Base-by-base conservation (phyloP, 2,113 vertebrate species). In the Sinocyclocheilus rhinocerous region DNA sequence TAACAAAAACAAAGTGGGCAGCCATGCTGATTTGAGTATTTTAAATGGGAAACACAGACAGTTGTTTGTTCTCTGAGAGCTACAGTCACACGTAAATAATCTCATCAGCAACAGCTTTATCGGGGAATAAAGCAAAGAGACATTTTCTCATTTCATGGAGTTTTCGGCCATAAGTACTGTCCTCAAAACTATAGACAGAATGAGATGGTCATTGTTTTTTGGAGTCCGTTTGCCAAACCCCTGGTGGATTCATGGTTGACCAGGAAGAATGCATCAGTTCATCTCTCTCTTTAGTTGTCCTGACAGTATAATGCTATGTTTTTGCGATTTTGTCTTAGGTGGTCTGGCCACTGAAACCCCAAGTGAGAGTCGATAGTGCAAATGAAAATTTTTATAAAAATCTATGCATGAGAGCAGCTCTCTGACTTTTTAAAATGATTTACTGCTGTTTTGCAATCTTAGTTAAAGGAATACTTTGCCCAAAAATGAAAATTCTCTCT, bases 151-250 rank as follows among this genome's bases (percentile, higher is more conserved):
- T 90, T 85, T 88, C 52, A 84, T 84, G 87, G 87, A 91, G n/a
- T n/a, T n/a, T n/a, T n/a, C n/a, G n/a, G n/a, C n/a, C n/a, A n/a
- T n/a, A n/a, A n/a, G 90, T 86, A 83, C 82, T 83, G 77, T 63
- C 78, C 90, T 90, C 88, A 87, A 87, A 88, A 87, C 87, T 79
- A 20, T 82, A 95, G 93, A 94, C 92, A 93, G 92, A 95, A 93
- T 93, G 90, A 88, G 80, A 85, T 73, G 81, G 92, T 91, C 63
- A 87, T 88, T 84, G 86, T 90, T 93, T 91, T 93, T 94, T 93
- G 87, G 78, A 85, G 88, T 76, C 87, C 52, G 85, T 92, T 86
- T 92, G 87, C 86, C 85, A 85, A 88, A 84, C 85, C 77, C 69
- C 55, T 77, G 63, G 81, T 85, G 89, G 89, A 87, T 87, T 90